Evolutionary conservation across 1,140 invertebrate genomes (phyloP).

Genomic region (Zaprionus kolodkinae): DNA sequence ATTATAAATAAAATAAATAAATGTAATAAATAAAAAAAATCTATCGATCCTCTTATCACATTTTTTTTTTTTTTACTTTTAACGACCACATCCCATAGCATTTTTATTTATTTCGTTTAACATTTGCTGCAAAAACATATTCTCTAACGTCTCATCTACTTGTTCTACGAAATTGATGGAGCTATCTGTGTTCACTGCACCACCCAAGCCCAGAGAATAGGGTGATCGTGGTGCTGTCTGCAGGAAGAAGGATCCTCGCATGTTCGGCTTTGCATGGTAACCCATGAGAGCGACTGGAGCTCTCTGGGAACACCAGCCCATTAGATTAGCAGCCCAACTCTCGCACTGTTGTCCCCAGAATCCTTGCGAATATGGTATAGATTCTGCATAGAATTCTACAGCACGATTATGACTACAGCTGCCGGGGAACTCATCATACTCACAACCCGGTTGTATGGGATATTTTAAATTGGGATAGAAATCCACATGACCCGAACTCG

Average conservation of each 20-base stretch:
- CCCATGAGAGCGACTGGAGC: constrained; percentile 4
- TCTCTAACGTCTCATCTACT: not conserved
- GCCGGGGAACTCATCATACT: constrained; percentile 84
- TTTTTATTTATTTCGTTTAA: not conserved
- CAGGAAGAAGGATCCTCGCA: constrained; percentile 4
- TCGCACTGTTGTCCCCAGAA: constrained; percentile 89
- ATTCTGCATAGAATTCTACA: constrained; percentile 88
- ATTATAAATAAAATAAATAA: too few relatives aligned
- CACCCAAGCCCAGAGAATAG: constrained; percentile 22
- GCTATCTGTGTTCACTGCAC: not conserved
- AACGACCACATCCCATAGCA: too few relatives aligned
- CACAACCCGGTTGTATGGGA: constrained; percentile 86
- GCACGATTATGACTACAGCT: constrained; percentile 87
- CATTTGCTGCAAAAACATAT: not conserved
- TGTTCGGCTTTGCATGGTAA: not conserved
- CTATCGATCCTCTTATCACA: too few relatives aligned
- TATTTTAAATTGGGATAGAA: constrained; percentile 87
- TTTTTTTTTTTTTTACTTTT: too few relatives aligned
- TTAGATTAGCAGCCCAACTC: constrained; percentile 54
- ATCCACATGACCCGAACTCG: constrained; percentile 85
- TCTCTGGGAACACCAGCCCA: not conserved
- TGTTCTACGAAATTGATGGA: not conserved
- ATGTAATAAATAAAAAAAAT: too few relatives aligned
- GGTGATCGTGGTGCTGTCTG: constrained; percentile 3
- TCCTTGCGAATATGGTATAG: constrained; percentile 87